Base-by-base conservation (phyloP, 92 coral and sea anemone genomes). In the Scolanthus callimorphus region DNA sequence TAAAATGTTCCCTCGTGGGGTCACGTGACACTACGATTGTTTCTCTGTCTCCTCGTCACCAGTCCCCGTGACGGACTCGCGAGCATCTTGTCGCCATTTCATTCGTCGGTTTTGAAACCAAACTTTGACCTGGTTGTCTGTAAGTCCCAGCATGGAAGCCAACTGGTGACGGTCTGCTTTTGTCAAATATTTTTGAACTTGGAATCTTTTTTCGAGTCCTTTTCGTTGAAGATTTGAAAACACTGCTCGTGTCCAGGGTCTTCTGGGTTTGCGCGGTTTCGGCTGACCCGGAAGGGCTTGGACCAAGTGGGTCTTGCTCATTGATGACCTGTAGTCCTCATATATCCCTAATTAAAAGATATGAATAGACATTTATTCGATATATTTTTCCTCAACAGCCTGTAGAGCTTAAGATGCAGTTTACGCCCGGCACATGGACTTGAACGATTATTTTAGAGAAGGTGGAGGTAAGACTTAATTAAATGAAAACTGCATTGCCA, bases 211-310 rank as follows among this genome's bases (percentile, higher is more conserved):
- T 63, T 91, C 97, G 47, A 91, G 87, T 31, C 97, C 97, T 60
- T 91, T 91, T 29, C 97, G 85, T 54, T 91, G 97, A 3, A 91
- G 96, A 63, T 91, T 91, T 8, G 97, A 91, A 64, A 91, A 91
- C 29, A 91, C 97, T 10, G 97, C 97, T 51, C 97, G 83, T 0
- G 97, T 91, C 97, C 97, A 91, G 48, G 97, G 97, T 81, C 97
- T 79, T 31, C 97, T 71, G 10, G 97, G 91, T 73, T 87, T 91
- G 38, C 97, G 95, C 74, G 86, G 89, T 52, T 88, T 87, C 12
- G 82, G 71, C 74, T 87, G 95, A 64, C 73, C 88, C 67, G 90
- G 76, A 49, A 86, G 74, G 56, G 67, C 78, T 82, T 70, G 85
- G 47, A 83, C 48, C 30, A 86, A 56, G 21, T 66, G 62, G 0